Base-by-base conservation (phyloP, 2,113 vertebrate genomes). In the Pedionomus torquatus region DNA sequence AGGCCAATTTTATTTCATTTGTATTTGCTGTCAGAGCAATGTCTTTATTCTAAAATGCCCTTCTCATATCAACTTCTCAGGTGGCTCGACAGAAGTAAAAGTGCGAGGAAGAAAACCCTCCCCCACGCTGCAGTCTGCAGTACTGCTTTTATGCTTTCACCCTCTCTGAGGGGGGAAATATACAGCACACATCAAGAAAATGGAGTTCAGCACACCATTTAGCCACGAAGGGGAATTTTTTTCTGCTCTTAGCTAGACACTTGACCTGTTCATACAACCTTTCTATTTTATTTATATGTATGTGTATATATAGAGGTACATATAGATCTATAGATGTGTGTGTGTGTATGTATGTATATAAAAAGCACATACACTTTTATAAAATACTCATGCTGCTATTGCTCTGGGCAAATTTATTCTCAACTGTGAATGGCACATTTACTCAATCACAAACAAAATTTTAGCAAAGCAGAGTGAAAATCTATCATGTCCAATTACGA, bases 1-100 rank as follows among this genome's bases (percentile, higher is more conserved):
- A 95, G 97, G 98, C 98, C 96, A 98, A 98, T 98, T 98, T 98
- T 97, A 97, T 98, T 98, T 98, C 97, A 98, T 98, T 98, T 98
- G 95, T 98, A 97, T 98, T 97, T 98, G 94, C 97, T 97, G 97
- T 98, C 97, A 98, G 97, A 98, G 93, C 96, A 98, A 98, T 97
- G 97, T 98, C 98, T 98, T 98, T 98, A 97, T 98, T 98, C 97
- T 95, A 94, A 97, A 98, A 97, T 97, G 95, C 94, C 95, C 96
- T 98, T 98, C 97, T 97, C 93, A 84, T 98, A 97, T 97, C 96
- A 97, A n/a, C 97, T 97, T 98, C 97, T 98, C 97, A 97, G 98
- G 97, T 98, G 96, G 92, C 92, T 97, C 95, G 93, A 98, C 91
- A 96, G 95, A 97, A 97, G 94, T 95, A 97, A 90, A 87, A 93